A percentile compares a stretch with the other conserved stretches of the same genome.
These are phyloP conservation scores for Hypocryptadius cinnamomeus DNA, from an alignment of 2,113 vertebrate genomes.

Conservation along the genomic window DNA sequence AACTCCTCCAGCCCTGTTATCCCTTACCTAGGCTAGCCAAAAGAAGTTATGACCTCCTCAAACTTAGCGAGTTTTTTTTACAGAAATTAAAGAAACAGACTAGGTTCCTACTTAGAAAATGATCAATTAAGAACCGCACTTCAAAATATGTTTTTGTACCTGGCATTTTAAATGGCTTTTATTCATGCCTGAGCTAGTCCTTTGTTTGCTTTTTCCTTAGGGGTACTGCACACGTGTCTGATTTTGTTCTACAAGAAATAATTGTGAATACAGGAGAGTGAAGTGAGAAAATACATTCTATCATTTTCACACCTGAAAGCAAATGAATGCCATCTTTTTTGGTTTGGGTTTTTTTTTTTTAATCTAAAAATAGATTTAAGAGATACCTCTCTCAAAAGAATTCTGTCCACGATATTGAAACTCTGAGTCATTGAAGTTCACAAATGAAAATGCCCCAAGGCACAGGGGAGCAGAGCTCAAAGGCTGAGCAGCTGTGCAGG, in stretches of 20 bases:
- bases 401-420: background rate
- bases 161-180: slow-evolving; percentile 12
- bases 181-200: background rate
- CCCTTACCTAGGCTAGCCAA: background rate
- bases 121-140: background rate
- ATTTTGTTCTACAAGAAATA: slow-evolving; percentile 1
- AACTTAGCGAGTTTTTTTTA: background rate
- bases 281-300: background rate
- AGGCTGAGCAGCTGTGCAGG: background rate
- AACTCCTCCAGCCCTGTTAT: background rate
- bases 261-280: background rate
- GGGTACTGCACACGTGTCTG: background rate
- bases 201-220: background rate
- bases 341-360: background rate
- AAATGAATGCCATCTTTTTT: background rate
- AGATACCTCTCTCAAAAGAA: background rate
- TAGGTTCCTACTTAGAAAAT: background rate
- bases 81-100: background rate
- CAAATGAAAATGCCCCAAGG: background rate
- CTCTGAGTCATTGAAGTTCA: background rate
- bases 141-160: background rate
- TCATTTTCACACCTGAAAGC: background rate
- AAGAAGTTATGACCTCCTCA: background rate
- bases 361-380: background rate
- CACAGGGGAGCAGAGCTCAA: background rate